Evolutionary conservation across 1,140 invertebrate genomes (phyloP), one percentile per base, ranked within the genome.

Genomic region (Lepidostoma basale): DNA sequence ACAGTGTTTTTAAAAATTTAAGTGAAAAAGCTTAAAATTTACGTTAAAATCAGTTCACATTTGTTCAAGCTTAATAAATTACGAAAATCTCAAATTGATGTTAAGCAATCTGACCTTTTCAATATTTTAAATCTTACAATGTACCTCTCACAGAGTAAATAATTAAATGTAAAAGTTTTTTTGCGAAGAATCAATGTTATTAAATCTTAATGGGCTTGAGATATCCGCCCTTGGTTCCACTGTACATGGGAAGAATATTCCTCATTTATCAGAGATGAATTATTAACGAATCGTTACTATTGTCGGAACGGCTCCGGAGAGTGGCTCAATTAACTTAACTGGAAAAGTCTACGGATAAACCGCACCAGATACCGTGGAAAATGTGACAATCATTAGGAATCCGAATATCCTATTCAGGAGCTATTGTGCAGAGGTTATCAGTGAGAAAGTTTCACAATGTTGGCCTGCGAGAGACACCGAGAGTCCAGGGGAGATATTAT

Each of bases 301-400:
- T 67, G 52, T 66, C 22, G 25, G 39, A 44, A 39, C 39, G 36
- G 36, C 10, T 16, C 33, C 26, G 33, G 33, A 56, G 49, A 67
- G 54, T 67, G 42, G 64, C 40, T 49, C 64, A 59, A 67, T 67
- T 67, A 45, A 67, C 64, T 67, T 47, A 67, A 60, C 54, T 49
- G 30, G 56, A 26, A 14, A 59, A 67, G 54, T 59, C 40, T 40
- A 36, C 23, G 42, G 25, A 58, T 22, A 45, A 67, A 49, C 26
- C 14, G 18, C 26, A 23, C 8, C n/a, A 67, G 54, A 67, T 67
- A 47, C 22, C 54, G 47, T 23, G 54, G 54, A 25, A 49, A 59
- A 67, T 67, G 64, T 49, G 42, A 67, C 64, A 67, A 59, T 67
- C 64, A 67, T 67, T 36, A 59, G n/a, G 39, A 16, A 4, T 12